Percentiles rank a stretch among this genome's conserved stretches.
These are phyloP conservation scores for Drosophila dunni DNA, from an alignment of 1,140 invertebrate species.

Conservation along the genomic window DNA sequence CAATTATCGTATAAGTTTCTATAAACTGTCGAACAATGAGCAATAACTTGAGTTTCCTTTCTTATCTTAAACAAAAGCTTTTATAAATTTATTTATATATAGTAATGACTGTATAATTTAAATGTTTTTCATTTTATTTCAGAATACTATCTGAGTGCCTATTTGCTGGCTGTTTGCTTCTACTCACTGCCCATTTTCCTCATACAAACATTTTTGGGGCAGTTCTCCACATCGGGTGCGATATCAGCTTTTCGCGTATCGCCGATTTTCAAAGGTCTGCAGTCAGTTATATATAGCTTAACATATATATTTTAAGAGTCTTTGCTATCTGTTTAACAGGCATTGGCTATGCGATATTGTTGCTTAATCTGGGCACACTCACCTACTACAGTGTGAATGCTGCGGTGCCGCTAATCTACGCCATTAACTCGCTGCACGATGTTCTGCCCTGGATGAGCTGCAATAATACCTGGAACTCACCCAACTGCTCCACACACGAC, in stretches of 20 bases:
- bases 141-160: slow-evolving; percentile 68
- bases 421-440: slow-evolving; percentile 60
- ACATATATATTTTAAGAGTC: not conserved
- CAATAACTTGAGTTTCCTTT: not conserved
- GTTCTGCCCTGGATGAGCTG: slow-evolving; percentile 78
- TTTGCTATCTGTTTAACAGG: slow-evolving; percentile 46
- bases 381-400: slow-evolving; percentile 73
- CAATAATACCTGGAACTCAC: slow-evolving; percentile 75
- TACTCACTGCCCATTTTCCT: slow-evolving; percentile 78
- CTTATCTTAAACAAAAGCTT: not conserved
- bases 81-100: not conserved
- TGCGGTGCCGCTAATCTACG: slow-evolving; percentile 76
- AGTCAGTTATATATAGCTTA: not conserved
- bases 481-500: slow-evolving; percentile 69
- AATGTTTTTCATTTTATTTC: slow-evolving; percentile 8
- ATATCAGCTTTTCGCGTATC: slow-evolving; percentile 82
- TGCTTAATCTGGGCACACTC: slow-evolving; percentile 74
- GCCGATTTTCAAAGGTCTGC: slow-evolving; percentile 79
- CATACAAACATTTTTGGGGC: slow-evolving; percentile 81
- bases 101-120: not conserved
- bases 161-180: slow-evolving; percentile 69
- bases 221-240: slow-evolving; percentile 75
- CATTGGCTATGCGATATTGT: slow-evolving; percentile 74
- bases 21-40: slow-evolving; percentile 1
- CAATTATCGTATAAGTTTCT: not conserved